Conservation (phyloP, 2,113 vertebrate species). For the Pollimyrus isidori region DNA sequence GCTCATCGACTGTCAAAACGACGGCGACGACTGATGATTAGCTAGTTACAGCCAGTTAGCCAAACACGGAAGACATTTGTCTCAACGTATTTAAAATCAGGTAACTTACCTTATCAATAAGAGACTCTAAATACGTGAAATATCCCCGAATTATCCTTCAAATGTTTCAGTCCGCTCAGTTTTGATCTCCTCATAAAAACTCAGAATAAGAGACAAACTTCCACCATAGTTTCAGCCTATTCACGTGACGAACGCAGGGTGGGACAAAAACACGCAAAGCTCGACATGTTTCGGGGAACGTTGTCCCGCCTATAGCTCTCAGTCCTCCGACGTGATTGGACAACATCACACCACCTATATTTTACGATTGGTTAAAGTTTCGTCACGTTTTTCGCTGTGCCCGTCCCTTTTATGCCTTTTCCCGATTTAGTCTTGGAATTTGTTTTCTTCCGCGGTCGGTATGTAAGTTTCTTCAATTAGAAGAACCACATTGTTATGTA, state of each 20-base stretch:
- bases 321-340: background rate
- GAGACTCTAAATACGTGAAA: background rate
- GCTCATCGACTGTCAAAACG: background rate
- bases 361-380: background rate
- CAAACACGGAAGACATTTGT: background rate
- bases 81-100: background rate
- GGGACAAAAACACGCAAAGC: slow-evolving; percentile 31
- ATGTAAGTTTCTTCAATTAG: background rate
- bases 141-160: background rate
- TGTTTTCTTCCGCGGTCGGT: background rate
- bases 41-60: slow-evolving; percentile 31
- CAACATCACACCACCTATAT: background rate
- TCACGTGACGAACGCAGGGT: slow-evolving; percentile 60
- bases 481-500: background rate
- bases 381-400: background rate
- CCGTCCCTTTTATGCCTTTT: background rate
- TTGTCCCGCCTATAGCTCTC: background rate
- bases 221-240: slow-evolving; percentile 52
- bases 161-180: slow-evolving; percentile 25
- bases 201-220: slow-evolving; percentile 57
- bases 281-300: slow-evolving; percentile 27
- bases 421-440: background rate
- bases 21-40: slow-evolving; percentile 33
- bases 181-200: slow-evolving; percentile 36
- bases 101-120: slow-evolving; percentile 37